Conservation (phyloP, 2,797 vertebrate species). For the Diglossa cyanea region DNA sequence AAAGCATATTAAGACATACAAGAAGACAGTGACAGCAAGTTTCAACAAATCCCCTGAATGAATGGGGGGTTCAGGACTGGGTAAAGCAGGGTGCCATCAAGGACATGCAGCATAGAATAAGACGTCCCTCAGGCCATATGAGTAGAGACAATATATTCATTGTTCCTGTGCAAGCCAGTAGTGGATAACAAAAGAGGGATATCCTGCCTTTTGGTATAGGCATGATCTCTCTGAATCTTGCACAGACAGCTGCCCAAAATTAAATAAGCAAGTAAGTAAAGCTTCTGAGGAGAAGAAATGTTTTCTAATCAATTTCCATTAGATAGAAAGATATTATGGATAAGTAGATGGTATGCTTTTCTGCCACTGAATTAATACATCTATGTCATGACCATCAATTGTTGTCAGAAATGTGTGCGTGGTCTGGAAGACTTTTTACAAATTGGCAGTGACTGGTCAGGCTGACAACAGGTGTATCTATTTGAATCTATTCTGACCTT, state of each 20-base stretch:
- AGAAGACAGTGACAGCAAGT: background rate
- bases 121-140: background rate
- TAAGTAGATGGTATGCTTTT: background rate
- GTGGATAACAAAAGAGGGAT: accelerated
- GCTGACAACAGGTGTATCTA: constrained; percentile 8
- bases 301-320: constrained; percentile 18
- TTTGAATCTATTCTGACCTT: constrained; percentile 11
- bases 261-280: background rate
- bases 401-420: background rate
- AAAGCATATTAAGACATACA: background rate
- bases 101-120: background rate
- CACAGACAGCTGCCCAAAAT: background rate
- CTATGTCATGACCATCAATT: background rate
- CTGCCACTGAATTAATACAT: background rate
- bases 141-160: background rate
- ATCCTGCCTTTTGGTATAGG: background rate
- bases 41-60: background rate
- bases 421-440: background rate
- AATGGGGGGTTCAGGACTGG: background rate
- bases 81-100: background rate
- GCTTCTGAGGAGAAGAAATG: background rate
- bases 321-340: background rate
- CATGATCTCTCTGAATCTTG: background rate
- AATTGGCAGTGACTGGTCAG: constrained; percentile 3
- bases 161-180: background rate